These are phyloP conservation scores for Mirza zaza DNA, from an alignment of 2,113 vertebrate species.

Conservation along the genomic window DNA sequence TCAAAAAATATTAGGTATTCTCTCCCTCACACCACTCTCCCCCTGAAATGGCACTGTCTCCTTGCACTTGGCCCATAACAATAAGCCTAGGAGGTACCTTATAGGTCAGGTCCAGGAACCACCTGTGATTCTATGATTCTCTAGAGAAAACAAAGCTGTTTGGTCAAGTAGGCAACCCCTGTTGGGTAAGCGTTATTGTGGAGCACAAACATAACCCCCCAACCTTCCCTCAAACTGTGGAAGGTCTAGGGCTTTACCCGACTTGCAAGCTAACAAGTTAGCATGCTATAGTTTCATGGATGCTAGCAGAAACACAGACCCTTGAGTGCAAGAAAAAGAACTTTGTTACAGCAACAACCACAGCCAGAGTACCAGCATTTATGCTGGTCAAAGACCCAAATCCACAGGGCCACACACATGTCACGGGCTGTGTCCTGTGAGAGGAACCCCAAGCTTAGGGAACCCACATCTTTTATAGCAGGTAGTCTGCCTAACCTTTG, in stretches of 20 bases:
- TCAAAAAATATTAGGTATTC: background rate
- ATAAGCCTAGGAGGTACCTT: too few relatives aligned
- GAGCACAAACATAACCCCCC: too few relatives aligned
- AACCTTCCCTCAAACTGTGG: background rate
- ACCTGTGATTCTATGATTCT: background rate
- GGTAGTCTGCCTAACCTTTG: background rate
- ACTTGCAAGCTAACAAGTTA: background rate
- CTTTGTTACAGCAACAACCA: background rate
- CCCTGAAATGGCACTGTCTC: background rate
- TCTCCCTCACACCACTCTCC: background rate
- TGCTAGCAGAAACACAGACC: background rate
- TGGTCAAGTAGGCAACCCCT: background rate
- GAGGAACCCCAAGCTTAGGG: background rate
- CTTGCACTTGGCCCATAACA: background rate
- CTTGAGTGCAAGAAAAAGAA: background rate
- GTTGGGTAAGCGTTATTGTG: accelerated
- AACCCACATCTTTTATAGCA: too few relatives aligned
- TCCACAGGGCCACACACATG: background rate
- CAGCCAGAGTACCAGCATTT: background rate
- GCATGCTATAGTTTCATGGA: background rate
- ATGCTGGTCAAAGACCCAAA: background rate
- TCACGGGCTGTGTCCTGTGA: background rate
- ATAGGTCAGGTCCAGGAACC: background rate
- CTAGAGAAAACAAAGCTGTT: background rate
- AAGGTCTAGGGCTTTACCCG: background rate